Evolutionary conservation across 2,888 invertebrate genomes (phyloP).

Genomic region (Idaea aversata): DNA sequence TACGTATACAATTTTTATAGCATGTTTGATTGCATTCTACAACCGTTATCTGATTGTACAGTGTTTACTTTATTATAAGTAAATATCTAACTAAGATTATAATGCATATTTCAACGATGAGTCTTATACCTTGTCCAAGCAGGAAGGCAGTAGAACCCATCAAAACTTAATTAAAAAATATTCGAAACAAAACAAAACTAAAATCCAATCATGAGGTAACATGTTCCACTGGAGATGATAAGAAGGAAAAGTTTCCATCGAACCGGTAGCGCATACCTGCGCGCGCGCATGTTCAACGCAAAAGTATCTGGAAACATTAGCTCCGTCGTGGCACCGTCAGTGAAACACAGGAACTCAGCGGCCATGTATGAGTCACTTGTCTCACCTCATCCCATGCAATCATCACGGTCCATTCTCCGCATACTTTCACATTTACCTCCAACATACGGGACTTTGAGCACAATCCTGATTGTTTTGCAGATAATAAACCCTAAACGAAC

Average conservation of each 20-base stretch:
- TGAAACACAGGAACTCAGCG: constrained; percentile 18
- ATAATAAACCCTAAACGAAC: background rate
- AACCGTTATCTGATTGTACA: too few relatives aligned
- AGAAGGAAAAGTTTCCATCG: too few relatives aligned
- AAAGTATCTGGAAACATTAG: too few relatives aligned
- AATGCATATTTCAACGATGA: background rate
- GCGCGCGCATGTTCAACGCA: too few relatives aligned
- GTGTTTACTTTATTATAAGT: too few relatives aligned
- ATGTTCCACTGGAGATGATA: too few relatives aligned
- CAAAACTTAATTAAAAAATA: constrained; percentile 14
- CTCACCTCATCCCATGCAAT: constrained; percentile 16
- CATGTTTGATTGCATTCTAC: too few relatives aligned
- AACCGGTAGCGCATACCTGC: too few relatives aligned
- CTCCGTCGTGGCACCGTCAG: background rate
- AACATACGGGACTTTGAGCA: constrained; percentile 11
- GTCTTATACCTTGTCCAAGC: background rate
- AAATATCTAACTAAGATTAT: background rate
- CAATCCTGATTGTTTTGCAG: background rate
- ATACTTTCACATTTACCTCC: constrained; percentile 11
- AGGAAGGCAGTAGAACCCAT: background rate
- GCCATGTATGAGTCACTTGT: constrained; percentile 21
- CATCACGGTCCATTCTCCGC: constrained; percentile 18
- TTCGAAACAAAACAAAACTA: constrained; percentile 26
- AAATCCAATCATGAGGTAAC: constrained; percentile 5
- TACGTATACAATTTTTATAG: too few relatives aligned